A percentile compares a stretch with the other conserved stretches of the same genome.
Evolutionary conservation across 2,888 invertebrate species (phyloP).

Genomic region (Drosophila paramelanica): DNA sequence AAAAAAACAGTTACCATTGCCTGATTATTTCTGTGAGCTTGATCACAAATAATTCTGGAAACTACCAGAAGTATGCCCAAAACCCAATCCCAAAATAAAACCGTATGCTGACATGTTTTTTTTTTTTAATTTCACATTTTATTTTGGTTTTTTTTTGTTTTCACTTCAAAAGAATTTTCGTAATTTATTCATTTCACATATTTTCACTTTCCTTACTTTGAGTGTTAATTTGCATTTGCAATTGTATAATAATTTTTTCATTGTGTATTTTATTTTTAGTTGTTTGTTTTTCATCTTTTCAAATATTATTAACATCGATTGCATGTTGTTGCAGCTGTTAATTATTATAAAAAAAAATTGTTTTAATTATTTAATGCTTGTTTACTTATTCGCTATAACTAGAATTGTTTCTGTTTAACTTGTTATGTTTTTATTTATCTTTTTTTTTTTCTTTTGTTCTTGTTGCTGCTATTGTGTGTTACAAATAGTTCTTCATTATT

Average conservation of each 20-base stretch:
- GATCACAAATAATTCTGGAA: neutral
- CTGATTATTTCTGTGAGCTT: neutral
- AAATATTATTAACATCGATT: slow-evolving; percentile 78
- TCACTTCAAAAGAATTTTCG: slow-evolving; percentile 82
- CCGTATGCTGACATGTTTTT: neutral
- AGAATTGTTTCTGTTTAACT: slow-evolving; percentile 52
- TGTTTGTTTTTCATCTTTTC: slow-evolving; percentile 52
- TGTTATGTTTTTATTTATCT: slow-evolving; percentile 11
- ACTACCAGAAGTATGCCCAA: neutral
- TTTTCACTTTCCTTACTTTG: slow-evolving; percentile 76
- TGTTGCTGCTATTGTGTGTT: slow-evolving; percentile 42
- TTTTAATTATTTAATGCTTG: slow-evolving; percentile 52
- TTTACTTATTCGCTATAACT: slow-evolving; percentile 42
- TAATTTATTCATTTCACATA: slow-evolving; percentile 79
- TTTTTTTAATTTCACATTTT: slow-evolving; percentile 78
- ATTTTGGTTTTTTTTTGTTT: slow-evolving; percentile 73
- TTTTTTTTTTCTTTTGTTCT: slow-evolving; percentile 15
- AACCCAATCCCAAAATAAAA: neutral
- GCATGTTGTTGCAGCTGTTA: slow-evolving; percentile 74
- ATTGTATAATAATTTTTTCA: slow-evolving; percentile 73
- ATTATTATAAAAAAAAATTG: slow-evolving; percentile 65
- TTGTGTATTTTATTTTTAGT: slow-evolving; percentile 57
- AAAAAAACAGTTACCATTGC: slow-evolving; percentile 1
- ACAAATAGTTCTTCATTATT: slow-evolving; percentile 30
- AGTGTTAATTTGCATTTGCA: slow-evolving; percentile 77